Evolutionary conservation across 2,113 vertebrate species (phyloP).

Genomic region (Paramormyrops kingsleyae): DNA sequence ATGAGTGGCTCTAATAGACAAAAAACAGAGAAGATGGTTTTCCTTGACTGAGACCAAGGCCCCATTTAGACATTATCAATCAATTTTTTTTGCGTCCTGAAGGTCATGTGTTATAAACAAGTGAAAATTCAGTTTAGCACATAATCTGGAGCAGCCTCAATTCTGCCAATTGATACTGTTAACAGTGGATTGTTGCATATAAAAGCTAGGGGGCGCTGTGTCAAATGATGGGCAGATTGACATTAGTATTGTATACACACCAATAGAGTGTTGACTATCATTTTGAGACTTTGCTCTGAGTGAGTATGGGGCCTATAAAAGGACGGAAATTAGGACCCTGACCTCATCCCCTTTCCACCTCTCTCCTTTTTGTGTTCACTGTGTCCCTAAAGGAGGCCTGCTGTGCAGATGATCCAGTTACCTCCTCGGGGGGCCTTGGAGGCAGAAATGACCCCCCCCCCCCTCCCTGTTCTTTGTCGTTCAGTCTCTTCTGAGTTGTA

Average conservation of each 20-base stretch:
- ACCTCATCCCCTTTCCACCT: not conserved
- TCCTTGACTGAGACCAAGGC: not conserved
- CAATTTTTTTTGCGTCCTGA: not conserved
- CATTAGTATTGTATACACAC: not conserved
- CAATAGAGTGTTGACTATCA: not conserved
- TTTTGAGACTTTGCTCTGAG: not conserved
- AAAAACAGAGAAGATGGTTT: not conserved
- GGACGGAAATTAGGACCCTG: not conserved
- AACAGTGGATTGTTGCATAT: not conserved
- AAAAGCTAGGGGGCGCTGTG: not conserved
- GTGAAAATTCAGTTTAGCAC: not conserved
- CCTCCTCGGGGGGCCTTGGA: not conserved
- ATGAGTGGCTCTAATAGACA: not conserved
- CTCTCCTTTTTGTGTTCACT: not conserved
- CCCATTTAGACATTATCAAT: not conserved
- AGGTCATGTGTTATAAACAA: not conserved
- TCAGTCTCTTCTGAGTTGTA: not conserved
- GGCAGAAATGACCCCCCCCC: not conserved
- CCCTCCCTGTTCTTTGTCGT: not conserved
- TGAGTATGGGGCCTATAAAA: not conserved
- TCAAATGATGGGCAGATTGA: not conserved
- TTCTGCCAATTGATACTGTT: not conserved
- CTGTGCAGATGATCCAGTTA: slow-evolving; percentile 5
- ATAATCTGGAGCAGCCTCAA: not conserved
- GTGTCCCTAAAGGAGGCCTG: not conserved